These are phyloP conservation scores for Ochotona princeps DNA, from an alignment of 2,113 vertebrate species.

Conservation along the genomic window DNA sequence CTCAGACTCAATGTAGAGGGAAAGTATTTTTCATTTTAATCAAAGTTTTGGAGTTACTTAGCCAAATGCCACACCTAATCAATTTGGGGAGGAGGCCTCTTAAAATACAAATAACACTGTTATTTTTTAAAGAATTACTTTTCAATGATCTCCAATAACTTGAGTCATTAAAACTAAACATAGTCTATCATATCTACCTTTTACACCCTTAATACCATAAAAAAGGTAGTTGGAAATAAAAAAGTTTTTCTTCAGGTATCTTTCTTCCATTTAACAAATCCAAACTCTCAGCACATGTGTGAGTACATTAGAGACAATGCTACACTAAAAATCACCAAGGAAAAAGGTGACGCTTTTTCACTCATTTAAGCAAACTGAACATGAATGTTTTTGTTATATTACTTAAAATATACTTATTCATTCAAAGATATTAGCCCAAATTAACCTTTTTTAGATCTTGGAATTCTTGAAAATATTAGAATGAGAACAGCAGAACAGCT, in stretches of 20 bases:
- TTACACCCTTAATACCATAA: neutral
- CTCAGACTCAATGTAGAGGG: neutral
- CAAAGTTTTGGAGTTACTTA: neutral
- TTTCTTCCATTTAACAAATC: neutral
- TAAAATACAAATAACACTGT: slow-evolving; percentile 11
- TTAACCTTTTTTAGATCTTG: neutral
- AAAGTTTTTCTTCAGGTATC: neutral
- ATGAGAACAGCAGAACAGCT: neutral
- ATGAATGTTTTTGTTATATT: neutral
- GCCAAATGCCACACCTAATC: neutral
- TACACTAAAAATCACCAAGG: neutral
- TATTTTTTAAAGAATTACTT: neutral
- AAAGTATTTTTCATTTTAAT: neutral
- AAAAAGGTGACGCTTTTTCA: slow-evolving; percentile 14
- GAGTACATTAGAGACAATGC: neutral
- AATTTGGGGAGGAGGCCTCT: neutral
- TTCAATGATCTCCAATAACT: slow-evolving; percentile 13
- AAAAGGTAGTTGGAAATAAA: neutral
- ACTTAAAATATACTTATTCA: slow-evolving; percentile 36
- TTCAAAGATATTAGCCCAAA: slow-evolving; percentile 16
- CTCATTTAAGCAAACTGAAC: slow-evolving; percentile 1
- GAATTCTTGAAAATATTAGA: slow-evolving; percentile 47
- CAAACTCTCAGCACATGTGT: slow-evolving; percentile 1
- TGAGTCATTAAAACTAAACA: slow-evolving; percentile 33
- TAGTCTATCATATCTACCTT: slow-evolving; percentile 35